Evolutionary conservation across 2,888 invertebrate genomes (phyloP).

Genomic region (Phrixothrix hirtus): DNA sequence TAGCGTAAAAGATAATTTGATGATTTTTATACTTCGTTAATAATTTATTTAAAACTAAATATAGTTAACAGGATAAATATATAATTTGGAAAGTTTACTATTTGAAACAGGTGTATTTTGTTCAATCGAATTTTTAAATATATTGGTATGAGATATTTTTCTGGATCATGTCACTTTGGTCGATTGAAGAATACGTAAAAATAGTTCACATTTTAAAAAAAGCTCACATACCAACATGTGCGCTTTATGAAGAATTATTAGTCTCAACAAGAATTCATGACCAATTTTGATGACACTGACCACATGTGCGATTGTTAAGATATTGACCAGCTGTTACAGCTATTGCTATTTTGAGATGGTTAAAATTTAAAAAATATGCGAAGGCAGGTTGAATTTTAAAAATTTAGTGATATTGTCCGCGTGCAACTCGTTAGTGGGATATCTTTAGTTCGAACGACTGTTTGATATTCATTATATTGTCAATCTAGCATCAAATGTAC

Average conservation of each 20-base stretch:
- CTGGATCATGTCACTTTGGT: too few species aligned
- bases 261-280: conserved; percentile 29
- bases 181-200: neutral
- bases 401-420: conserved; percentile 37
- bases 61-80: too few species aligned
- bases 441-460: conserved; percentile 36
- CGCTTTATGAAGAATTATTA: neutral
- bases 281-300: conserved; percentile 42
- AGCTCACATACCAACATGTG: neutral
- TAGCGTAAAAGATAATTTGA: too few species aligned
- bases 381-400: conserved; percentile 37
- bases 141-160: too few species aligned
- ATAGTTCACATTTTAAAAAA: neutral
- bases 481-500: conserved; percentile 44
- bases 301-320: conserved; percentile 45
- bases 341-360: conserved; percentile 40
- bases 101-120: too few species aligned
- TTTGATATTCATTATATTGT: conserved; percentile 42
- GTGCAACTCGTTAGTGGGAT: conserved; percentile 38
- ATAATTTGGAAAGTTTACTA: too few species aligned
- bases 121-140: too few species aligned
- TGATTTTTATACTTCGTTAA: too few species aligned
- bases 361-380: conserved; percentile 32
- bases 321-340: conserved; percentile 42
- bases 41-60: too few species aligned